Evolutionary conservation across 2,113 vertebrate species (phyloP).

Genomic region (Agelaius tricolor): DNA sequence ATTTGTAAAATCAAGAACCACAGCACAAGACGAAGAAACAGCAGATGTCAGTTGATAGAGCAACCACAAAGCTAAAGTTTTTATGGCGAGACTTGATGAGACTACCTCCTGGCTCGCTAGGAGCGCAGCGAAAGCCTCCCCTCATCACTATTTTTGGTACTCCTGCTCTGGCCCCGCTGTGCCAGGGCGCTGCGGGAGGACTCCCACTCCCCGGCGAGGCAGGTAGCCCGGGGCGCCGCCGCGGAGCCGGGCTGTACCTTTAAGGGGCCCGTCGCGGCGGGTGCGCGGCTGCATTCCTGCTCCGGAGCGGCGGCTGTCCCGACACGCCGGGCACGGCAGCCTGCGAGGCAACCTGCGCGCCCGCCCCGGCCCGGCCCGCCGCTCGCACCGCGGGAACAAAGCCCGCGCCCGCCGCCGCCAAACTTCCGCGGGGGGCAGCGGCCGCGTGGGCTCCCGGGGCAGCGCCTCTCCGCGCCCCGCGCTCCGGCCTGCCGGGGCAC

Average conservation of each 20-base stretch:
- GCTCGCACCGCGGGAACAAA: constrained; percentile 11
- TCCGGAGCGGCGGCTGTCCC: constrained; percentile 84
- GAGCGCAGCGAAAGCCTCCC: not conserved
- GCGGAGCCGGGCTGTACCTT: constrained; percentile 75
- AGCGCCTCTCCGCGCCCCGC: not conserved
- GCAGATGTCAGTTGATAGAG: not conserved
- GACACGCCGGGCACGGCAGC: constrained; percentile 84
- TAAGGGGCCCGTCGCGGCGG: constrained; percentile 79
- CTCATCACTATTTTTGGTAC: not conserved
- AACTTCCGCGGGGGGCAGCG: not conserved
- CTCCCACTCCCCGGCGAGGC: not conserved
- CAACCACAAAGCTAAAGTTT: not conserved
- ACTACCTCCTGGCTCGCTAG: not conserved
- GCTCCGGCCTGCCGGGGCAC: not conserved
- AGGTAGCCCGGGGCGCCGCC: constrained; percentile 51
- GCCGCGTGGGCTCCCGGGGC: not conserved
- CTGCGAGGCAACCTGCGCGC: constrained; percentile 72
- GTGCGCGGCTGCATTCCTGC: constrained; percentile 88
- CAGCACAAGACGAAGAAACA: not conserved
- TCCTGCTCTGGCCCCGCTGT: not conserved
- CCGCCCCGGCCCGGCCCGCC: constrained; percentile 4
- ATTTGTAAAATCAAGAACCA: not conserved
- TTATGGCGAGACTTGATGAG: not conserved
- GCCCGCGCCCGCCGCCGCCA: constrained; percentile 31
- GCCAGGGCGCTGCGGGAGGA: not conserved